Conservation (phyloP, 64 coral and sea anemone species). For the Platygyra sinensis region DNA sequence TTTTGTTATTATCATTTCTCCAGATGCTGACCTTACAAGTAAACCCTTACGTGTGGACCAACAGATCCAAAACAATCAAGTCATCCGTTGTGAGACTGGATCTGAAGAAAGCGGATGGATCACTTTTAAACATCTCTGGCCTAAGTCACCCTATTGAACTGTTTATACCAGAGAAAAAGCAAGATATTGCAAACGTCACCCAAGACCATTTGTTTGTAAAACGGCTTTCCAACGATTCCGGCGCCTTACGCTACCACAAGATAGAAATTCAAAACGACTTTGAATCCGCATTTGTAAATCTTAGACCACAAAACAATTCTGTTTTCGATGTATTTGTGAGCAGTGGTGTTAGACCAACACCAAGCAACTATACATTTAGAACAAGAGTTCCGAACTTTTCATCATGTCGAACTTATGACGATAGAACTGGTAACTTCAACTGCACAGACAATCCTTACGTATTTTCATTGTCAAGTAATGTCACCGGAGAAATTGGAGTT, state of each 20-base stretch:
- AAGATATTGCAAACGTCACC: constrained; percentile 36
- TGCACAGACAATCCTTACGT: constrained; percentile 32
- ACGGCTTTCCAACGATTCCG: constrained; percentile 27
- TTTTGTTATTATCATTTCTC: background rate
- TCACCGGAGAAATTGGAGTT: constrained; percentile 24
- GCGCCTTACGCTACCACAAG: constrained; percentile 40
- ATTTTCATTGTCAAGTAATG: constrained; percentile 19
- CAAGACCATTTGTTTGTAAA: constrained; percentile 49
- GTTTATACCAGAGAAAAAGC: constrained; percentile 25
- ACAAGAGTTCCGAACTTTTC: constrained; percentile 40
- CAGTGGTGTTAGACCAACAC: constrained; percentile 8
- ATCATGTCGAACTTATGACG: background rate
- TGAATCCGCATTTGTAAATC: background rate
- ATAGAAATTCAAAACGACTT: constrained; percentile 5
- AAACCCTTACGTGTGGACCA: constrained; percentile 50
- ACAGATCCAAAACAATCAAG: background rate
- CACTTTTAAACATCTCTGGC: background rate
- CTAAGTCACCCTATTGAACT: constrained; percentile 31
- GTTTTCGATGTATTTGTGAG: constrained; percentile 45
- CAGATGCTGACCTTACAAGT: constrained; percentile 36
- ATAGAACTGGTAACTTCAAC: background rate
- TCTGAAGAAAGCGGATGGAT: constrained; percentile 2
- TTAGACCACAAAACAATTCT: constrained; percentile 1
- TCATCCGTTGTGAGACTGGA: constrained; percentile 28
- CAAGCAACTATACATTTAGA: constrained; percentile 13